Evolutionary conservation across 2,113 vertebrate species (phyloP), one percentile per base, ranked within the genome.

Genomic region (Siniperca knerii): DNA sequence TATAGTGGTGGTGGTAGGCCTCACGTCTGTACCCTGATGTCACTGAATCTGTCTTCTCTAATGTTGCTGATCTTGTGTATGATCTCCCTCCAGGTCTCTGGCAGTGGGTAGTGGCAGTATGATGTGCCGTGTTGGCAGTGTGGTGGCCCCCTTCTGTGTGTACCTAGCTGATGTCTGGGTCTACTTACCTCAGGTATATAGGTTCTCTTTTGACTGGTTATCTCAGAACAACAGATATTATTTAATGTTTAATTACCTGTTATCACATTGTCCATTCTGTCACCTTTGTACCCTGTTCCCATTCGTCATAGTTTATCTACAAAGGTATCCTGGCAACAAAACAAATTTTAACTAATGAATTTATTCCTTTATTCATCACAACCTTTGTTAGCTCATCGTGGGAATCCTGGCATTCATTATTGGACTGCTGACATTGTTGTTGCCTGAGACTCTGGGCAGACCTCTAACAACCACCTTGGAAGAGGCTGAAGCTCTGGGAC

Each of bases 51-150:
- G 46, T 44, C 25, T 46, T 37, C 2, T 58, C 6, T 29, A 29
- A 16, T 69, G 44, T 23, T 72, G 16, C 44, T 79, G 52, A 82
- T 61, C 5, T 8, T 69, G 60, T 25, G 15, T 16, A 0, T 72
- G 29, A 35, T 71, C 48, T 74, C 11, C 7, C 61, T 68, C 62
- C 89, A 99, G 98, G 90, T 96, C 97, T 0, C 94, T 97, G 87
- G 97, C 97, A 1, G 95, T 99, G 74, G 98, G 98, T 44, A 98
- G 96, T 65, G 97, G 98, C 61, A 98, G 96, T 77, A 97, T 97
- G 97, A 97, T 97, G 96, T 97, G 97, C 76, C 96, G 97, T 18
- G 91, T 97, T 42, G 97, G 97, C 57, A 98, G 97, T 48, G 95
- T 98, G 61, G 87, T 97, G 40, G 96, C 97, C 16, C 98, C 97